Evolutionary conservation across 2,888 invertebrate genomes (phyloP).

Genomic region (Drosophila paranaensis): DNA sequence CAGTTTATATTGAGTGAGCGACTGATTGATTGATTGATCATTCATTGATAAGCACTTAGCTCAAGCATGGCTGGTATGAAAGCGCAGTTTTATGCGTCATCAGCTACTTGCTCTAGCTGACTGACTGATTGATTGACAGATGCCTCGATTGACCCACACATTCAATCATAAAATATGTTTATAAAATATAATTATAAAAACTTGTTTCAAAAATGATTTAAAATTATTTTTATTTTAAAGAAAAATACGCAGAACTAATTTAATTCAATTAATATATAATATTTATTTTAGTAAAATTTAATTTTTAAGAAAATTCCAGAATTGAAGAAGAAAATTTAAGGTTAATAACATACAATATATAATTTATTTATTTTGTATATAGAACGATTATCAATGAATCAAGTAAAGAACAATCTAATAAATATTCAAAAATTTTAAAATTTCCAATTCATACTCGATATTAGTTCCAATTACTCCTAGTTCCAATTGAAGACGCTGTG

Average conservation of each 20-base stretch:
- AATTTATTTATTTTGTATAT: not conserved
- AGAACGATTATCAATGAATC: not conserved
- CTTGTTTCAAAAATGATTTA: not conserved
- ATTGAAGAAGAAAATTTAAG: not conserved
- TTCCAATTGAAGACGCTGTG: constrained; percentile 87
- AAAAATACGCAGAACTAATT: not conserved
- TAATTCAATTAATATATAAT: too few relatives aligned
- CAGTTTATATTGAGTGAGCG: not conserved
- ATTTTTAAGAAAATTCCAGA: too few relatives aligned
- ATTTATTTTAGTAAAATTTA: too few relatives aligned
- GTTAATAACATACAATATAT: not conserved
- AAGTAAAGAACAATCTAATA: not conserved
- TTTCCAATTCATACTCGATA: not conserved
- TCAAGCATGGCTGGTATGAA: too few relatives aligned
- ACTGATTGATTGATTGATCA: not conserved
- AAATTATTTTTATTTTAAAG: not conserved
- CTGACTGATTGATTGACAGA: not conserved
- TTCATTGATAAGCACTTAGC: too few relatives aligned
- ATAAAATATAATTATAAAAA: not conserved
- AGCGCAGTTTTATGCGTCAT: too few relatives aligned
- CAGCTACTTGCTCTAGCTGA: not conserved
- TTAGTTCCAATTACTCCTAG: constrained; percentile 27
- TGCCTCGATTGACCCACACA: too few relatives aligned
- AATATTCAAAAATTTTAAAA: not conserved
- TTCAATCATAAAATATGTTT: too few relatives aligned